A percentile compares a stretch with the other conserved stretches of the same genome.
These are phyloP conservation scores for Bombus confusus DNA, from an alignment of 1,140 invertebrate species.

Conservation along the genomic window DNA sequence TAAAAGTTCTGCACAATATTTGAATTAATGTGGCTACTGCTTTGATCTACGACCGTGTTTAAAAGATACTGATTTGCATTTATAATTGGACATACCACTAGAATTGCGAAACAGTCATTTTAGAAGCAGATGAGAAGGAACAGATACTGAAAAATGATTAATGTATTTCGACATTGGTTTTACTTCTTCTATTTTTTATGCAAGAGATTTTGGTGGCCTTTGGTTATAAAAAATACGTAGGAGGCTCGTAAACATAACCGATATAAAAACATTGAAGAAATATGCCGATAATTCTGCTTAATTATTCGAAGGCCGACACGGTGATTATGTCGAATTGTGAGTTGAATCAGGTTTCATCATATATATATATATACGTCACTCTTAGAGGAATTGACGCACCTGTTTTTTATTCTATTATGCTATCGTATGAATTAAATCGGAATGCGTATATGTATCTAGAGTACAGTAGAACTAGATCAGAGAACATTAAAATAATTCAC, in stretches of 20 bases:
- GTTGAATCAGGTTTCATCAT: not conserved
- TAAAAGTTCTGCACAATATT: not conserved
- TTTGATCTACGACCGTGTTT: not conserved
- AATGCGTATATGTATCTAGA: too few species aligned
- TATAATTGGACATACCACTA: not conserved
- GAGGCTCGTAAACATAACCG: not conserved
- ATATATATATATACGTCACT: not conserved
- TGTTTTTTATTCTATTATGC: not conserved
- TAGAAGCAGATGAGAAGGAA: not conserved
- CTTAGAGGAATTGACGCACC: constrained; percentile 5
- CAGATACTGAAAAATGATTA: too few species aligned
- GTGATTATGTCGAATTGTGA: not conserved
- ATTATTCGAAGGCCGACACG: not conserved
- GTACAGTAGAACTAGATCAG: too few species aligned
- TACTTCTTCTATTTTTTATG: not conserved
- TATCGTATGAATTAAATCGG: too few species aligned
- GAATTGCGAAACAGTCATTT: not conserved
- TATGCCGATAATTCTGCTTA: not conserved
- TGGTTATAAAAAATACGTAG: not conserved
- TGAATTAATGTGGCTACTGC: not conserved
- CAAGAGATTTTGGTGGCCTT: not conserved
- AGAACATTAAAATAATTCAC: too few species aligned
- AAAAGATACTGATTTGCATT: not conserved
- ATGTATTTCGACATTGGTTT: not conserved
- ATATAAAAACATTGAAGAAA: not conserved